Evolutionary conservation across 2,113 vertebrate species (phyloP), one percentile per base, ranked within the genome.

Genomic region (Mystacornis crossleyi): DNA sequence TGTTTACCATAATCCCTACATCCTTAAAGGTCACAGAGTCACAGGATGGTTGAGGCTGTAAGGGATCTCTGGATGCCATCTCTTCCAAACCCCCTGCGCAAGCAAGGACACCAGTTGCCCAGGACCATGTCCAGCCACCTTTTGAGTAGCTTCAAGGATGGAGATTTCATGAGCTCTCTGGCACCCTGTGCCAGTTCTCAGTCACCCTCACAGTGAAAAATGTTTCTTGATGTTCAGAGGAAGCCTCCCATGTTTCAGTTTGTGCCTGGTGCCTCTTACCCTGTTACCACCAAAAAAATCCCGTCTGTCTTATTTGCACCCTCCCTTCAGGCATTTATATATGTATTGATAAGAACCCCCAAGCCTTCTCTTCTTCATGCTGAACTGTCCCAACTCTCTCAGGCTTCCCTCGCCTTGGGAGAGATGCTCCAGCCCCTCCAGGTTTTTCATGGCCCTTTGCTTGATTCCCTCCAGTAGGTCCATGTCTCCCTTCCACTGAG

Each of bases 171-270:
- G 26, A n/a, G 14, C 2, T 78, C 34, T 24, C 5, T 51, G 33
- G 4, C 10, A 77, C 26, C 24, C 4, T 53, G 2, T 40, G 15
- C 15, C 34, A 28, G 5, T 6, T 8, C 6, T 72, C 1, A 0
- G 18, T 77, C 43, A 60, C 3, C 4, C 12, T 66, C 9, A 25
- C 2, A 28, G 6, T 45, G 28, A 40, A 71, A 79, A n/a, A 2
- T 31, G 23, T 47, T 65, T 34, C 17, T 4, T 53, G 25, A 6
- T 12, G 13, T 43, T 88, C 36, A 71, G 45, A 66, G 8, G 16
- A 23, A 84, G 51, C 2, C 3, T 65, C 4, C 4, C 3, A 0
- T 21, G 4, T 40, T 88, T 50, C 40, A 34, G 13, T 77, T 60
- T 55, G 38, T 40, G 21, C 16, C 8, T 14, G 3, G 36, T 69